phyloP scores from a whole-genome alignment of 1,140 invertebrate species.

The Pseudobourletiella spinata region DNA sequence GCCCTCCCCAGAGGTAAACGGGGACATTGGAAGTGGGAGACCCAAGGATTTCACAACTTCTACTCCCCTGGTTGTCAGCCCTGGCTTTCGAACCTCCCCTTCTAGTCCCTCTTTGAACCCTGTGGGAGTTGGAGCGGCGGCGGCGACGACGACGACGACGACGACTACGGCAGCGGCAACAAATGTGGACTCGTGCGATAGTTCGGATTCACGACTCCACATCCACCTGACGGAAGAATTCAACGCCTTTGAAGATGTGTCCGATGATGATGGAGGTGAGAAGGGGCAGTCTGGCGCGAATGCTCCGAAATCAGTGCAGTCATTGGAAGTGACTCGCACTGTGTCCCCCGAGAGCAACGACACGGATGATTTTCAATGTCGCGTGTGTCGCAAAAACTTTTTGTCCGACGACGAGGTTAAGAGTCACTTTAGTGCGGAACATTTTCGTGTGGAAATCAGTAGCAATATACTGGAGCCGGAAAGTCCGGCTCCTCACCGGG shows the following conservation, averaged over 20 bases:
- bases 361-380: slow-evolving; percentile 26
- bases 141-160: too few species aligned
- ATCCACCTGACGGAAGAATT: background rate
- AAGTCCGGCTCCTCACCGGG: slow-evolving; percentile 26
- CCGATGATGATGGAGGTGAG: background rate
- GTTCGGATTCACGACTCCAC: background rate
- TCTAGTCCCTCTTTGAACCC: too few species aligned
- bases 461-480: slow-evolving; percentile 31
- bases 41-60: too few species aligned
- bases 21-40: too few species aligned
- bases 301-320: background rate
- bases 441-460: slow-evolving; percentile 18
- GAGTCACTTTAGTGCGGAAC: slow-evolving; percentile 26
- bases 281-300: background rate
- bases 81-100: too few species aligned
- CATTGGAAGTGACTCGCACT: background rate
- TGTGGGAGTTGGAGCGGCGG: too few species aligned
- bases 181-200: too few species aligned
- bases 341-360: slow-evolving; percentile 1
- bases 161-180: too few species aligned
- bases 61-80: too few species aligned
- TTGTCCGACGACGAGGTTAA: slow-evolving; percentile 24
- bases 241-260: background rate
- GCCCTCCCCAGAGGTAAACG: too few species aligned
- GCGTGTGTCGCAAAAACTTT: slow-evolving; percentile 24